Conservation (phyloP, 2,113 vertebrate genomes). For the Arenaria interpres region DNA sequence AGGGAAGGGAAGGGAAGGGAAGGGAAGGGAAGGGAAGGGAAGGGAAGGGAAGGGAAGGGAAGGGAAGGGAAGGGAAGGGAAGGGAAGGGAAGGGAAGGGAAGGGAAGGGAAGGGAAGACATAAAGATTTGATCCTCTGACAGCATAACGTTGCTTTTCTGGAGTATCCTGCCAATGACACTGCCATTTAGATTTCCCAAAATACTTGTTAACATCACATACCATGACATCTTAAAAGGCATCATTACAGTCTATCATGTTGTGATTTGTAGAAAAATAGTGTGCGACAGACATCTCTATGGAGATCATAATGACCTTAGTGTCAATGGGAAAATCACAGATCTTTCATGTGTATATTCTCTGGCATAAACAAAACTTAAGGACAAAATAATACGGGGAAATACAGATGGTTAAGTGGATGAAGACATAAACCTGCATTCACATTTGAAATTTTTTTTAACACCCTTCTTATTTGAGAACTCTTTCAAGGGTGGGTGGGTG, state of each 20-base stretch:
- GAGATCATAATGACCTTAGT: slow-evolving; percentile 38
- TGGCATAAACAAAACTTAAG: neutral
- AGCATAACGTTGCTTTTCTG: slow-evolving; percentile 18
- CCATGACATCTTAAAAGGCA: slow-evolving; percentile 67
- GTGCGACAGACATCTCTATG: slow-evolving; percentile 37
- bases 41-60: no score
- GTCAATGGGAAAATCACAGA: neutral
- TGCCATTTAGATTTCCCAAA: slow-evolving; percentile 65
- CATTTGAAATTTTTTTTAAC: neutral
- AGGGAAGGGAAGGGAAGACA: no score
- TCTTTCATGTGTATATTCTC: neutral
- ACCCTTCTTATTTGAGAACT: neutral
- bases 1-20: fast-evolving
- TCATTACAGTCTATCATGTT: slow-evolving; percentile 59
- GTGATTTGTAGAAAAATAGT: slow-evolving; percentile 60
- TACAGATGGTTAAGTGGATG: neutral
- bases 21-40: fast-evolving
- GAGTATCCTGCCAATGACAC: slow-evolving; percentile 45
- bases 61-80: no score
- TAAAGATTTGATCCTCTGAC: slow-evolving; percentile 10
- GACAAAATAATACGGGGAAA: neutral
- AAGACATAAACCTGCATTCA: neutral
- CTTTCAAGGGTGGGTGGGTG: neutral
- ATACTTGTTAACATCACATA: slow-evolving; percentile 64
- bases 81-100: no score